phyloP scores from a whole-genome alignment of 2,797 vertebrate species.

The Fundulus diaphanus region DNA sequence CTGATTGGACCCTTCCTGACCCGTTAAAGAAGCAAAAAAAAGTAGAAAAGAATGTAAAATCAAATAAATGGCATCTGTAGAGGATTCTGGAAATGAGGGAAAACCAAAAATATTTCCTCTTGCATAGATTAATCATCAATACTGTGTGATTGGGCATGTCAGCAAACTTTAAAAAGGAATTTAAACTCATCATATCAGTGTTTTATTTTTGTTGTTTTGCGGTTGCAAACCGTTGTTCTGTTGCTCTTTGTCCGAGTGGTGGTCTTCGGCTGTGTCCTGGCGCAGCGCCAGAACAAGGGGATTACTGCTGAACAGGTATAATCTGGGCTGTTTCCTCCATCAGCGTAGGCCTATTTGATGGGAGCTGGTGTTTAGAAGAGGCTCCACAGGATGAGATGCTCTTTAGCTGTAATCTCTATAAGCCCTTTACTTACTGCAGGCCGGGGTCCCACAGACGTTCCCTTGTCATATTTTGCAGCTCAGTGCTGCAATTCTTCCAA shows the following conservation, averaged over 20 bases:
- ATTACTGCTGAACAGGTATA: conserved; percentile 79
- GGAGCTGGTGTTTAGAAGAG: conserved; percentile 72
- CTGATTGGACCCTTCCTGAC: neutral
- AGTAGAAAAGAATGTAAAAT: neutral
- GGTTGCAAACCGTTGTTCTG: neutral
- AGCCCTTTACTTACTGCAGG: conserved; percentile 68
- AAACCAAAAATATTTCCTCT: neutral
- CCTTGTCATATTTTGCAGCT: conserved; percentile 23
- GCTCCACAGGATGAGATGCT: conserved; percentile 69
- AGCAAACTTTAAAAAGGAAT: neutral
- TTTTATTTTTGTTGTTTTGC: conserved; percentile 3
- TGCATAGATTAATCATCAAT: neutral
- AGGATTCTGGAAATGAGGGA: neutral
- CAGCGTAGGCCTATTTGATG: conserved; percentile 65
- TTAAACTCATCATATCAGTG: neutral
- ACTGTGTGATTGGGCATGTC: neutral
- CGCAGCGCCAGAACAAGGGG: conserved; percentile 64
- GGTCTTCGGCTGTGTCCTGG: conserved; percentile 67
- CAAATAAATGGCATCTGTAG: neutral
- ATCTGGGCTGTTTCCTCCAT: conserved; percentile 81
- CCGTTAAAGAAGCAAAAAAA: neutral
- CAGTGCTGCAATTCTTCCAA: conserved; percentile 12
- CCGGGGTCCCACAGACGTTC: conserved; percentile 64
- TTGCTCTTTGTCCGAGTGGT: conserved; percentile 35
- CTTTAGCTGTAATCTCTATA: conserved; percentile 76